phyloP scores from a whole-genome alignment of 2,797 vertebrate genomes.

The Dicrostonyx torquatus region DNA sequence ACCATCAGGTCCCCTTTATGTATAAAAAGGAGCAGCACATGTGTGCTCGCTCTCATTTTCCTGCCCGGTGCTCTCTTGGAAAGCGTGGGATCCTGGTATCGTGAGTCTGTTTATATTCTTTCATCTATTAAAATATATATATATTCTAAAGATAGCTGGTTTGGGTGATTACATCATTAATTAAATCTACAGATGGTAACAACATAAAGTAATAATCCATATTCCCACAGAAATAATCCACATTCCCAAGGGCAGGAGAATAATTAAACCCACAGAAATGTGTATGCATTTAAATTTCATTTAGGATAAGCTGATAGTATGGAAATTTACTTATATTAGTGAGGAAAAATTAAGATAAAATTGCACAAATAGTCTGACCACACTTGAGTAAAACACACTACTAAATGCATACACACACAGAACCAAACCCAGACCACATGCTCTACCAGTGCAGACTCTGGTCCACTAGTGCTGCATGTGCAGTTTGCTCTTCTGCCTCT shows the following conservation, averaged over 20 bases:
- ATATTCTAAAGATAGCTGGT: too few relatives aligned
- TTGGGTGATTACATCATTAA: too few relatives aligned
- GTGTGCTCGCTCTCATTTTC: too few relatives aligned
- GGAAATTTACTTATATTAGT: background rate
- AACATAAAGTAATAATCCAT: background rate
- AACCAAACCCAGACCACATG: background rate
- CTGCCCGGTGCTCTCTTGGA: too few relatives aligned
- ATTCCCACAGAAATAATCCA: background rate
- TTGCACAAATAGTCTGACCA: background rate
- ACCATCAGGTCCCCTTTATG: too few relatives aligned
- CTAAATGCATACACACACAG: background rate
- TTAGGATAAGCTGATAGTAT: background rate
- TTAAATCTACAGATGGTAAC: too few relatives aligned
- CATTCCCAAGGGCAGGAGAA: background rate
- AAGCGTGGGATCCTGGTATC: too few relatives aligned
- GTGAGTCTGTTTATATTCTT: too few relatives aligned
- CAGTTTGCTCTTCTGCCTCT: background rate
- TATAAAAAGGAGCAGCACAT: too few relatives aligned
- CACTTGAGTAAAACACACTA: background rate
- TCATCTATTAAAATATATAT: too few relatives aligned
- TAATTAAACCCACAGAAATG: background rate
- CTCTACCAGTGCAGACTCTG: background rate
- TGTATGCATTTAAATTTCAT: background rate
- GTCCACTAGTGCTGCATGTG: background rate
- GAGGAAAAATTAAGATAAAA: background rate